Percentiles rank a stretch among this genome's conserved stretches.
These are phyloP conservation scores for Schizothorax lantsangensis DNA, from an alignment of 2,797 vertebrate genomes.

Conservation along the genomic window DNA sequence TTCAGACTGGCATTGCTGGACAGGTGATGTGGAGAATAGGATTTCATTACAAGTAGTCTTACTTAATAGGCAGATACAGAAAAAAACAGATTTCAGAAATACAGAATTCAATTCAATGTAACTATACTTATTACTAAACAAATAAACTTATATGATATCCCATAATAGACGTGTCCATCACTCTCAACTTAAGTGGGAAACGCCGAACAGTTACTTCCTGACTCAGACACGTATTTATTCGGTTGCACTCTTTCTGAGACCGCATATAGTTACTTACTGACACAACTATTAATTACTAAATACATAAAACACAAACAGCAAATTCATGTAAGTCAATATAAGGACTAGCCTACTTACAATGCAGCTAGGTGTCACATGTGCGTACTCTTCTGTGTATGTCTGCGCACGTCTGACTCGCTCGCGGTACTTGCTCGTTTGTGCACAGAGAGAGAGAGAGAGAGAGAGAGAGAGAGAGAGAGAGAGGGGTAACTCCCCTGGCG, in stretches of 20 bases:
- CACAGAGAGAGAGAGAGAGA: neutral
- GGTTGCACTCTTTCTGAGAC: neutral
- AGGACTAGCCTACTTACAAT: conserved; percentile 53
- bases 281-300: neutral
- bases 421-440: conserved; percentile 51
- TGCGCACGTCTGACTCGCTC: conserved; percentile 50
- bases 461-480: conserved; percentile 17
- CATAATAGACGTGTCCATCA: neutral
- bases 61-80: neutral
- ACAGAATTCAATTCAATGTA: neutral
- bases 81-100: neutral
- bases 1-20: neutral
- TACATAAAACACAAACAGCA: neutral
- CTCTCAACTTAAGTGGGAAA: neutral
- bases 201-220: conserved; percentile 40
- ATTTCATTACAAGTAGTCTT: neutral
- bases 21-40: neutral
- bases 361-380: conserved; percentile 45
- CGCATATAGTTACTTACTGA: neutral
- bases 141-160: neutral
- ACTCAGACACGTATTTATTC: neutral
- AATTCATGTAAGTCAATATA: neutral
- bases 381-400: conserved; percentile 30
- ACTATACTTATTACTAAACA: neutral
- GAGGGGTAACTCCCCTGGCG: conserved; percentile 8